Conservation (phyloP, 2,888 invertebrate species). For the Kryphioiulus occultus region DNA sequence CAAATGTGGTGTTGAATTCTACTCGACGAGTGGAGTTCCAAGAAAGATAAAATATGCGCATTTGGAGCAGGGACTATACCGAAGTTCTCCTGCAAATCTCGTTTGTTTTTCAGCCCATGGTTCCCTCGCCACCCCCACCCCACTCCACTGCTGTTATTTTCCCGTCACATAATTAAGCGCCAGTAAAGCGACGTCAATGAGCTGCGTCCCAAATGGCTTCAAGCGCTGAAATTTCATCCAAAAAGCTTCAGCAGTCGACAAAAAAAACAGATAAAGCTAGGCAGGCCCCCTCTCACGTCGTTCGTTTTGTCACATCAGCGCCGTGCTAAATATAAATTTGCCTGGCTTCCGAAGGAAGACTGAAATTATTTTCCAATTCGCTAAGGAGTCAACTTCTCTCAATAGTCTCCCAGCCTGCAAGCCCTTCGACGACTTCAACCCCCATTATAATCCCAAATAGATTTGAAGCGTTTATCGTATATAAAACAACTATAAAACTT, state of each 20-base stretch:
- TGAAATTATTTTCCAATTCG: conserved; percentile 8
- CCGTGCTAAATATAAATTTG: conserved; percentile 18
- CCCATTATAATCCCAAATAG: conserved; percentile 19
- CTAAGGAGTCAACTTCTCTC: not conserved
- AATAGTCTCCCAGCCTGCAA: not conserved
- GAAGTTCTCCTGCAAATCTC: not conserved
- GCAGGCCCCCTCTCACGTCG: not conserved
- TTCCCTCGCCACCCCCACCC: not conserved
- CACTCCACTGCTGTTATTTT: not conserved
- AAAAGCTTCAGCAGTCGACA: not conserved
- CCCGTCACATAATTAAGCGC: not conserved
- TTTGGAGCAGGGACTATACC: not conserved
- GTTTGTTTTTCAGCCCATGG: not conserved
- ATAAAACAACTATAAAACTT: conserved; percentile 30
- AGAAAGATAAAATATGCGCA: too few species aligned
- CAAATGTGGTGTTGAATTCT: too few species aligned
- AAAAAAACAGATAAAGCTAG: not conserved
- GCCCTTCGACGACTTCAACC: not conserved
- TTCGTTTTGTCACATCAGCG: conserved; percentile 30
- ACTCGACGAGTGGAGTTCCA: too few species aligned
- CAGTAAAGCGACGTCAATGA: not conserved
- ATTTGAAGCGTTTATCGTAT: conserved; percentile 26
- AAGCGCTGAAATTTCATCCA: not conserved
- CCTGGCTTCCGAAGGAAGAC: not conserved
- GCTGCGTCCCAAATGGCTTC: not conserved